Percentiles rank a stretch among this genome's conserved stretches.
These are phyloP conservation scores for Volucella inflata DNA, from an alignment of 2,888 invertebrate species.

Conservation along the genomic window DNA sequence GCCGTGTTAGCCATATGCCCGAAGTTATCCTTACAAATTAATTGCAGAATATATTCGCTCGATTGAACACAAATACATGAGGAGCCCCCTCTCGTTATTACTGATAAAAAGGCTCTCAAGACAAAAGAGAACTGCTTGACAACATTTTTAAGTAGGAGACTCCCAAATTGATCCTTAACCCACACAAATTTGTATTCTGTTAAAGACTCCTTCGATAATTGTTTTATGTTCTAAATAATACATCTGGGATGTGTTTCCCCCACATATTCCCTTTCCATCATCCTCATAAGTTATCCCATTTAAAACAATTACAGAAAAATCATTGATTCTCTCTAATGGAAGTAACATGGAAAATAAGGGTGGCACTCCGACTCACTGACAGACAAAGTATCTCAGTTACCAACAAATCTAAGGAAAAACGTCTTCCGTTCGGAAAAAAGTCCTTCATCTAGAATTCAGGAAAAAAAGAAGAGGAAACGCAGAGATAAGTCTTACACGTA, in stretches of 20 bases:
- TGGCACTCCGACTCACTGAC: background rate
- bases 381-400: constrained; percentile 17
- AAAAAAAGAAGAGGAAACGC: constrained; percentile 58
- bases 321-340: constrained; percentile 43
- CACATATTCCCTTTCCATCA: constrained; percentile 23
- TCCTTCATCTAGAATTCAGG: background rate
- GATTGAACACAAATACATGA: too few species aligned
- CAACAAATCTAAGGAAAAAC: constrained; percentile 27
- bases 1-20: too few species aligned
- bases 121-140: too few species aligned
- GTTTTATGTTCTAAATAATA: background rate
- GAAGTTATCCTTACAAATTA: too few species aligned
- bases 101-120: too few species aligned
- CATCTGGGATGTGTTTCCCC: constrained; percentile 16
- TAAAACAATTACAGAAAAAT: constrained; percentile 64
- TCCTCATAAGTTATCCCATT: constrained; percentile 65
- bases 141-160: background rate
- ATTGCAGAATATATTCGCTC: too few species aligned
- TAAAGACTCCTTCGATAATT: background rate
- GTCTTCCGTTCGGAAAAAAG: constrained; percentile 13
- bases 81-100: too few species aligned
- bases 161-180: background rate
- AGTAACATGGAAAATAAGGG: constrained; percentile 35
- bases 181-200: background rate
- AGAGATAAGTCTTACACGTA: constrained; percentile 71